These are phyloP conservation scores for Cheilosia vernalis DNA, from an alignment of 2,888 invertebrate genomes.

Conservation along the genomic window DNA sequence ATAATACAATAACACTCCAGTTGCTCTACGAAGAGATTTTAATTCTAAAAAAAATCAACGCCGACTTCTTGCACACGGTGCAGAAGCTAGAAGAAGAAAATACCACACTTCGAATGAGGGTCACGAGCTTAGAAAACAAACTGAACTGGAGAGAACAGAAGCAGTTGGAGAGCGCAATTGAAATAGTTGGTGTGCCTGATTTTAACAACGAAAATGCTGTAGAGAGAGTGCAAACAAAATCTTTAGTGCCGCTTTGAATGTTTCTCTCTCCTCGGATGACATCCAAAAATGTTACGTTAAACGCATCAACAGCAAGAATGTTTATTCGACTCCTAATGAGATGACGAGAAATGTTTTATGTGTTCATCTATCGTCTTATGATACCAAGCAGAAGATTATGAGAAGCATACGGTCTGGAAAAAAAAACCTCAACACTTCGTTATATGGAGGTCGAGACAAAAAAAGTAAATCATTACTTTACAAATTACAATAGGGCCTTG, in stretches of 20 bases:
- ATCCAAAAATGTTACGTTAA: neutral
- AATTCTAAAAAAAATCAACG: slow-evolving; percentile 12
- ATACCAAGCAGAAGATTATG: neutral
- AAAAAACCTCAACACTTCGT: neutral
- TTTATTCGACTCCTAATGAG: too few species aligned
- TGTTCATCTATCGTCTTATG: neutral
- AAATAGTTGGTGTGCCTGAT: slow-evolving; percentile 27
- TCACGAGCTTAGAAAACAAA: slow-evolving; percentile 8
- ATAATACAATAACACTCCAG: slow-evolving; percentile 35
- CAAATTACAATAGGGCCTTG: slow-evolving; percentile 11
- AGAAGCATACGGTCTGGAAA: neutral
- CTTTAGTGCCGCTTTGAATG: slow-evolving; percentile 11
- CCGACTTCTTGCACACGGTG: slow-evolving; percentile 4
- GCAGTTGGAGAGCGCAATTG: too few species aligned
- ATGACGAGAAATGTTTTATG: neutral
- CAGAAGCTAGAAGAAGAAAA: slow-evolving; percentile 22
- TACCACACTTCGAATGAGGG: neutral
- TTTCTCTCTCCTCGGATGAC: slow-evolving; percentile 14
- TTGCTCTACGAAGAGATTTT: slow-evolving; percentile 9
- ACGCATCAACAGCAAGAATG: neutral
- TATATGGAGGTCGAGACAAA: neutral
- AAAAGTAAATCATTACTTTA: slow-evolving; percentile 1
- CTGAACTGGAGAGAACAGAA: slow-evolving; percentile 42
- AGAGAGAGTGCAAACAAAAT: slow-evolving; percentile 8
- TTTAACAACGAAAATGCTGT: slow-evolving; percentile 11